Percentiles rank a stretch among this genome's conserved stretches.
Evolutionary conservation across 2,113 vertebrate genomes (phyloP).

Genomic region (Macrotis lagotis): DNA sequence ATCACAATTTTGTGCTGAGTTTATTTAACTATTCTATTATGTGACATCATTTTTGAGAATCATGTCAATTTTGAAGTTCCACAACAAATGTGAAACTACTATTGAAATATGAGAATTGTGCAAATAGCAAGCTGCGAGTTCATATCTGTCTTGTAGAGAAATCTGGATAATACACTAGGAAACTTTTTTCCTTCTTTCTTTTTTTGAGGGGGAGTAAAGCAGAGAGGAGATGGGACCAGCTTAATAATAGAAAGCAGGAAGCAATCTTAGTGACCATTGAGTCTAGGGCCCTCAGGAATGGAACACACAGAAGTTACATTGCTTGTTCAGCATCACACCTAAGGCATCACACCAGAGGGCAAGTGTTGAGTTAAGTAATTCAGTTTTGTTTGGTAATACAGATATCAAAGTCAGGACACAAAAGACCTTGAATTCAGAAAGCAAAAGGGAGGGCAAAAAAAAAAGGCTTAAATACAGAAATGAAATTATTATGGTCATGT

Average conservation of each 20-base stretch:
- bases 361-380: too few relatives aligned
- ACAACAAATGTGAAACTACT: constrained; percentile 43
- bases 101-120: constrained; percentile 38
- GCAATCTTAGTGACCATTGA: not conserved
- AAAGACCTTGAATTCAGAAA: too few relatives aligned
- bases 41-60: constrained; percentile 32
- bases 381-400: too few relatives aligned
- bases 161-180: not conserved
- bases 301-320: not conserved
- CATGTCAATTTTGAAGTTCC: constrained; percentile 56
- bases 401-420: too few relatives aligned
- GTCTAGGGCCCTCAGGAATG: not conserved
- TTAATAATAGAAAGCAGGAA: not conserved
- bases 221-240: not conserved
- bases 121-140: constrained; percentile 26
- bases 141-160: constrained; percentile 43
- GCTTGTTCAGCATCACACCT: not conserved
- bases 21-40: constrained; percentile 57
- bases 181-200: not conserved
- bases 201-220: not conserved
- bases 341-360: too few relatives aligned
- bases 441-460: too few relatives aligned
- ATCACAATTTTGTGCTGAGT: not conserved
- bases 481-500: too few relatives aligned
- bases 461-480: too few relatives aligned